phyloP scores from a whole-genome alignment of 2,113 vertebrate genomes.

The Cyanoramphus novaezelandiae region DNA sequence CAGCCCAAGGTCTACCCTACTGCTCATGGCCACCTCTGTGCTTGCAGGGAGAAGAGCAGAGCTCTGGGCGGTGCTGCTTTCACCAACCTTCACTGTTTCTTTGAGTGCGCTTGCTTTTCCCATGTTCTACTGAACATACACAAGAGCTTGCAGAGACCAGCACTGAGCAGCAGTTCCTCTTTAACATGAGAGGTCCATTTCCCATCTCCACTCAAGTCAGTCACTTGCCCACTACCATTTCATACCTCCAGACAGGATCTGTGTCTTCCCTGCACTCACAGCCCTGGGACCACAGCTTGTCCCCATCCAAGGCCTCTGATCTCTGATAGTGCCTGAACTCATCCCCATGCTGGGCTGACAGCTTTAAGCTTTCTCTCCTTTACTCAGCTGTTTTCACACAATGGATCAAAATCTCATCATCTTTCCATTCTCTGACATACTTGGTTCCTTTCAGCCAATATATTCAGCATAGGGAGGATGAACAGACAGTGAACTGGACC shows the following conservation, averaged over 20 bases:
- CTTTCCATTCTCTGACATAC: background rate
- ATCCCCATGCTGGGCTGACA: background rate
- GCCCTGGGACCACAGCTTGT: background rate
- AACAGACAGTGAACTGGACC: background rate
- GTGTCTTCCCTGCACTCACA: background rate
- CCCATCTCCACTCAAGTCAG: background rate
- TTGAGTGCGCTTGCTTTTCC: background rate
- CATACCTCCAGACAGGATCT: background rate
- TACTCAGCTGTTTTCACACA: background rate
- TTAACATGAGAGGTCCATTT: background rate
- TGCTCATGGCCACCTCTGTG: background rate
- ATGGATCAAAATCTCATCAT: background rate
- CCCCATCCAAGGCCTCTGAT: background rate
- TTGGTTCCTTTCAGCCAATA: background rate
- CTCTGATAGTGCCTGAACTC: background rate
- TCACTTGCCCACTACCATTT: background rate
- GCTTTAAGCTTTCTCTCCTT: background rate
- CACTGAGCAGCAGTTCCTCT: background rate
- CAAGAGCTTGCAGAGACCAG: background rate
- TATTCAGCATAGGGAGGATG: background rate
- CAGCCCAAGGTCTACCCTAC: background rate
- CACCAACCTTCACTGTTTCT: background rate
- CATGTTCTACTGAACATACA: background rate
- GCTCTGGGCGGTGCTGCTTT: background rate
- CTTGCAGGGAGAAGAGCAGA: background rate